A percentile compares a stretch with the other conserved stretches of the same genome.
Conservation (phyloP, 2,888 invertebrate genomes). For the Drosophila mettleri region DNA sequence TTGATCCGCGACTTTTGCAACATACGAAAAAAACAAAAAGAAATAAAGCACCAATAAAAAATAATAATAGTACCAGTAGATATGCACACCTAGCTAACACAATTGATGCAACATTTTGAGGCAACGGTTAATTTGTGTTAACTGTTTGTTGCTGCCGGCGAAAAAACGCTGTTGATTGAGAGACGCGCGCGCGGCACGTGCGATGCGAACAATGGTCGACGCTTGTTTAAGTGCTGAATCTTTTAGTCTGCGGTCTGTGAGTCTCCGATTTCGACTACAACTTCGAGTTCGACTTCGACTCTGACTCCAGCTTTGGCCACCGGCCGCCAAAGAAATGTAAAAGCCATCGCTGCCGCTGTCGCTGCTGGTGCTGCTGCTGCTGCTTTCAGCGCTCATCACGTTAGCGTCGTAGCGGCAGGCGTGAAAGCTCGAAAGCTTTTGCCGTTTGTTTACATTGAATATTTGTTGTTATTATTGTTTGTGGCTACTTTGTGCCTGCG, state of each 20-base stretch:
- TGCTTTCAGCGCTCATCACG: conserved; percentile 33
- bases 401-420: conserved; percentile 22
- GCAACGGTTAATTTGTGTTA: conserved; percentile 29
- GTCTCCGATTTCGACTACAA: conserved; percentile 25
- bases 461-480: conserved; percentile 13
- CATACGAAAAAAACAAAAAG: conserved; percentile 17
- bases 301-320: conserved; percentile 39
- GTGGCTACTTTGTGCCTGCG: conserved; percentile 9
- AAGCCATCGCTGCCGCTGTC: conserved; percentile 38
- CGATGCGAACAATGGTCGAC: conserved; percentile 84
- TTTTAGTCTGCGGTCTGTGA: conserved; percentile 35
- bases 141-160: conserved; percentile 19
- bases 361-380: too few relatives aligned
- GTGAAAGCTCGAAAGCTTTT: conserved; percentile 62
- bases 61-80: background rate
- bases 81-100: conserved; percentile 25
- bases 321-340: conserved; percentile 72
- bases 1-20: conserved; percentile 13
- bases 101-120: conserved; percentile 33
- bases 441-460: conserved; percentile 37
- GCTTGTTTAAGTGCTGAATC: conserved; percentile 77
- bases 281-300: conserved; percentile 16
- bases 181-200: conserved; percentile 77
- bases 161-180: conserved; percentile 30
- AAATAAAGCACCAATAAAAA: conserved; percentile 14